Conservation (phyloP, 1,140 invertebrate species). For the Drosophila ironensis region DNA sequence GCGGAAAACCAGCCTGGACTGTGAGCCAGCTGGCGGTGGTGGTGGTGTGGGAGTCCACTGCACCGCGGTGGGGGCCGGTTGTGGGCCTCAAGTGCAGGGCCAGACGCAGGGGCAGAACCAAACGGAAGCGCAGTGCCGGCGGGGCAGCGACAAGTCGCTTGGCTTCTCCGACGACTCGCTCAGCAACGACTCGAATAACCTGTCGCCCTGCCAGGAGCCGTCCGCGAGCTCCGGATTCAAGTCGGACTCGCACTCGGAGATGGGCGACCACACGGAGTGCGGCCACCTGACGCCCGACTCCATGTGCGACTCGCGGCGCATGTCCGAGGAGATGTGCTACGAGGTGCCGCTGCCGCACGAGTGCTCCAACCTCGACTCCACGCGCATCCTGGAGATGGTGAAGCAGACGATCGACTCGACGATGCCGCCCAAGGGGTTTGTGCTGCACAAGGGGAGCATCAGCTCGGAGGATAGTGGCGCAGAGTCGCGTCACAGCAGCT, state of each 20-base stretch:
- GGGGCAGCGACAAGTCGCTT: slow-evolving; percentile 85
- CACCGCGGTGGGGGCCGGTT: neutral
- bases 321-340: slow-evolving; percentile 83
- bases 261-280: slow-evolving; percentile 79
- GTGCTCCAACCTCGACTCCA: slow-evolving; percentile 89
- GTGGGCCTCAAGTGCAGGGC: neutral
- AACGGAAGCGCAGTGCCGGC: slow-evolving; percentile 59
- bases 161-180: slow-evolving; percentile 87
- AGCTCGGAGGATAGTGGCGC: slow-evolving; percentile 64
- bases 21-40: slow-evolving; percentile 64
- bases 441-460: slow-evolving; percentile 82
- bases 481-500: slow-evolving; percentile 59
- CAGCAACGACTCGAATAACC: slow-evolving; percentile 85
- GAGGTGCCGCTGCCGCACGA: slow-evolving; percentile 90
- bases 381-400: slow-evolving; percentile 90
- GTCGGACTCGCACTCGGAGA: slow-evolving; percentile 80
- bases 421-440: slow-evolving; percentile 89
- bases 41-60: neutral
- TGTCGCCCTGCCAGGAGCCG: slow-evolving; percentile 81
- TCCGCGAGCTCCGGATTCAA: slow-evolving; percentile 81
- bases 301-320: slow-evolving; percentile 77
- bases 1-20: slow-evolving; percentile 85
- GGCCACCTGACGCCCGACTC: slow-evolving; percentile 80
- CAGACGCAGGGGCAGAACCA: slow-evolving; percentile 10
- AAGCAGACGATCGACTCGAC: slow-evolving; percentile 91